phyloP scores from a whole-genome alignment of 2,113 vertebrate genomes.

The mouse (Mus musculus) region DNA sequence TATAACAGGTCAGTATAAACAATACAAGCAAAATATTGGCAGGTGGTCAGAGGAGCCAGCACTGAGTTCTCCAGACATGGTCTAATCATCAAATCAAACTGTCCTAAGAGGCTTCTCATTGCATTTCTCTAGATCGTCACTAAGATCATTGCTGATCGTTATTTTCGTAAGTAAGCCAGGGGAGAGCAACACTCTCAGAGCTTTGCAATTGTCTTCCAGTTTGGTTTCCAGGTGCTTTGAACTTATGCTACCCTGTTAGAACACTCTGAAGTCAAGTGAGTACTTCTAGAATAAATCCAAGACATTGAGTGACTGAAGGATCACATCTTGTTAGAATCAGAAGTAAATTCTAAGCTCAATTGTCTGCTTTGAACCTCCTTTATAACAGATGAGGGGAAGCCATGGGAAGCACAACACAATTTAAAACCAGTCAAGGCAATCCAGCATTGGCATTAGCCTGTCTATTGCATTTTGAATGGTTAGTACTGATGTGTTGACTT shows the following conservation, averaged over 20 bases:
- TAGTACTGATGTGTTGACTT: not conserved
- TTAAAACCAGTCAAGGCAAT: not conserved
- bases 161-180: not conserved
- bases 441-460: not conserved
- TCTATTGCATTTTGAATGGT: not conserved
- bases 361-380: conserved; percentile 22
- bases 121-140: not conserved
- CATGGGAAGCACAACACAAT: not conserved
- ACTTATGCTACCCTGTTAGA: not conserved
- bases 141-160: not conserved
- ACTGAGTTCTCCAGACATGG: not conserved
- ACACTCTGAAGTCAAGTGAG: not conserved
- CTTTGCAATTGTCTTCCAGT: no score
- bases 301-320: conserved; percentile 14
- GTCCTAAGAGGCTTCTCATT: not conserved
- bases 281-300: not conserved
- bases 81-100: not conserved
- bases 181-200: not conserved
- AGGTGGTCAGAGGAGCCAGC: no score
- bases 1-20: not conserved
- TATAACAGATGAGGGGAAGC: not conserved
- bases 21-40: not conserved
- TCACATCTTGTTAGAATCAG: not conserved
- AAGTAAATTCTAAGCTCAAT: conserved; percentile 1
- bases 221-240: not conserved